phyloP scores from a whole-genome alignment of 2,113 vertebrate genomes.

The Cephalopterus ornatus region DNA sequence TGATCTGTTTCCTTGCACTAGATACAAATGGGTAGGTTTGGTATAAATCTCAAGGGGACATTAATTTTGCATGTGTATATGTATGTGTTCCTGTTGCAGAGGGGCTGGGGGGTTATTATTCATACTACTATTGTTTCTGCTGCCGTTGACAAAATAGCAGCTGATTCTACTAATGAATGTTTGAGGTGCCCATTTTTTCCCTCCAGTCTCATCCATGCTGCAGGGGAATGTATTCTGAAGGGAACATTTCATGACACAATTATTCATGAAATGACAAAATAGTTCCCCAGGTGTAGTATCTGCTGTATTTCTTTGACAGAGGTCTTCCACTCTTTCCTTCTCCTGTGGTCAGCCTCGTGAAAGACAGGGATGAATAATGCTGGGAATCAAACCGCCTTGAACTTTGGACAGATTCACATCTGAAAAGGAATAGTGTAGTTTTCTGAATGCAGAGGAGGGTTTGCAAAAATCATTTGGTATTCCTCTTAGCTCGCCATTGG shows the following conservation, averaged over 20 bases:
- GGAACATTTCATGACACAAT: background rate
- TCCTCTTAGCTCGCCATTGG: background rate
- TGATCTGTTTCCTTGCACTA: background rate
- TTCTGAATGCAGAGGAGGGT: background rate
- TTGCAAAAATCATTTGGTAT: background rate
- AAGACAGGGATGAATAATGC: background rate
- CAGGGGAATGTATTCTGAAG: background rate
- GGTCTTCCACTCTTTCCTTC: background rate
- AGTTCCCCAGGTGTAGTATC: background rate
- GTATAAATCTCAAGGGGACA: background rate
- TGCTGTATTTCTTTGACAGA: background rate
- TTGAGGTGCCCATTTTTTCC: slow-evolving; percentile 13
- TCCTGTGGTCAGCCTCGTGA: background rate
- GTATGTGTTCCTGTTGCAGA: background rate
- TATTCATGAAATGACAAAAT: background rate
- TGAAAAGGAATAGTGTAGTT: background rate
- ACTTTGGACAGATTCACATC: background rate
- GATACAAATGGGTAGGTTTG: background rate
- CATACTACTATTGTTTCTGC: background rate
- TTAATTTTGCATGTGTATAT: background rate
- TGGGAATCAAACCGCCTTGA: background rate
- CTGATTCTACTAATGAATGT: background rate
- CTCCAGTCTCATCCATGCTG: background rate
- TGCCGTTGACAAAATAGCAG: background rate
- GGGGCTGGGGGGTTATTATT: background rate